Evolutionary conservation across 2,888 invertebrate species (phyloP), one percentile per base, ranked within the genome.

Genomic region (Ormia ochracea): DNA sequence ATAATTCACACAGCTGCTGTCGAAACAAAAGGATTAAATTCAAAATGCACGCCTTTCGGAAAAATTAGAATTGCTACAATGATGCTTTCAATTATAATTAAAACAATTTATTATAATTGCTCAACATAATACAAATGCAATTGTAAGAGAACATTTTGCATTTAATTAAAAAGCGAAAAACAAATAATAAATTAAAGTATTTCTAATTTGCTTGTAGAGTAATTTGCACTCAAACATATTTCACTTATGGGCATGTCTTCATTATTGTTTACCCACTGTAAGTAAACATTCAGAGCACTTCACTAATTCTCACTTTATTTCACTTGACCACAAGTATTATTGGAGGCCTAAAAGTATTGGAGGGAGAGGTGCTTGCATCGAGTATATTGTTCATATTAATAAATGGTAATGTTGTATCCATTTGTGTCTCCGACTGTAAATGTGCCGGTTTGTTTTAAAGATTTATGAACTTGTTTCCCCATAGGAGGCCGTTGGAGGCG

Each of bases 221-320:
- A 76, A 58, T 72, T 58, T 28, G 33, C 33, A 54, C 23, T 48
- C 28, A 33, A 43, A 63, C 41, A 73, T 76, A 73, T 73, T 80
- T 72, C 69, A 80, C 76, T 76, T 76, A 73, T 73, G 68, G 19
- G 41, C 72, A 76, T 73, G 76, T 72, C 80, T 74, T 69, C 48
- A 63, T 69, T 65, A 66, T 52, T 69, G 70, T 66, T 45, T 41
- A 78, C 74, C 69, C 50, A 74, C 33, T 58, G 48, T 28, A 65
- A 58, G 65, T 31, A 36, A 45, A 36, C 26, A 45, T 41, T 38
- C 58, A 48, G 38, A 26, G n/a, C 48, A 50, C 28, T 58, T 65
- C 38, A 17, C 65, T 48, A 56, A 65, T 74, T 74, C 58, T 50
- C 73, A 74, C 73, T 58, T 58, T 23, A 31, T 65, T 58, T 56